Evolutionary conservation across 2,113 vertebrate species (phyloP), one percentile per base, ranked within the genome.

Genomic region (Motacilla tschutschensis): DNA sequence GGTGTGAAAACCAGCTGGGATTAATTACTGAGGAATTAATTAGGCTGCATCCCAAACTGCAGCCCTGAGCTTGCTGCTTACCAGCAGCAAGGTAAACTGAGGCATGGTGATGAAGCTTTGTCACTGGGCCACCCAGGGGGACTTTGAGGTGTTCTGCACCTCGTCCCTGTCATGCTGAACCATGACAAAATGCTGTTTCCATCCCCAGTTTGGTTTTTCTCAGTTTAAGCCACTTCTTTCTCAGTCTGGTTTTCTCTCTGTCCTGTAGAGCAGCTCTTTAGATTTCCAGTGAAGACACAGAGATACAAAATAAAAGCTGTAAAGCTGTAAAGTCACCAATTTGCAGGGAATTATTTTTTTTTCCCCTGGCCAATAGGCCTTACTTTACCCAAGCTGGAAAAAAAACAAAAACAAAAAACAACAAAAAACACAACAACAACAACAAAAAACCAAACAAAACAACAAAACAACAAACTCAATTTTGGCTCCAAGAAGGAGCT

Each of bases 121-220:
- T 79, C 20, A 2, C 36, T 17, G 33, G 25, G 21, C 4, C 33
- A 31, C 24, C 36, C 14, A 10, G 19, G 10, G 47, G 6, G 33
- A 5, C 6, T 62, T 15, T 15, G 67, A 58, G 31, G 43, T 10
- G 51, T 10, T 70, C 79, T 66, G 35, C 2, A 0, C 29, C 22
- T 29, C 20, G 31, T 58, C 38, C 40, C 25, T 2, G 1, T 17
- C 3, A 0, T 8, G 24, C 3, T 6, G 71, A 15, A 8, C 29
- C 1, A 0, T 19, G n/a, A 16, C 22, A 43, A 46, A 50, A 2
- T 22, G 24, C 17, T 48, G 5, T 29, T 65, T 53, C 38, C 33
- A 48, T 25, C 43, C 12, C 13, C 36, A 40, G 4, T 33, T 4
- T 40, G 26, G 9, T 40, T 15, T 86, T 88, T 11, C 51, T 50